Conservation (phyloP, 2,113 vertebrate genomes). For the Chlamydotis undulata region DNA sequence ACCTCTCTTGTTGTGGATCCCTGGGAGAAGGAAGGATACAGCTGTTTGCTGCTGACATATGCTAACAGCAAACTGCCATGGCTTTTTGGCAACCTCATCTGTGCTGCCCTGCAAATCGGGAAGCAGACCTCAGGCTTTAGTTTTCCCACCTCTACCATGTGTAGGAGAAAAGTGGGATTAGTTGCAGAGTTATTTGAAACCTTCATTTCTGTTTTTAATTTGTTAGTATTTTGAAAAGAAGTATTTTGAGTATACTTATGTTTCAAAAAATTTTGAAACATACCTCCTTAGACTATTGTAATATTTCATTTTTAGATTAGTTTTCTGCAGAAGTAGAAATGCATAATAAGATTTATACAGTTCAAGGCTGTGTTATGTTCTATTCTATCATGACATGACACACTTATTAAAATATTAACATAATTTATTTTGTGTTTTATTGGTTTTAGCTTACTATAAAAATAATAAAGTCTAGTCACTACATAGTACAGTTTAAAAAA, state of each 20-base stretch:
- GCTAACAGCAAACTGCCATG: not conserved
- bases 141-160: not conserved
- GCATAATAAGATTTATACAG: not conserved
- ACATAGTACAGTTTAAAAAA: not conserved
- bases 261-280: not conserved
- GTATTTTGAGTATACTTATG: not conserved
- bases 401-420: conserved; percentile 10
- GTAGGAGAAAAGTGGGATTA: not conserved
- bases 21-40: not conserved
- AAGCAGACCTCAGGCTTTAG: not conserved
- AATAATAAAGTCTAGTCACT: not conserved
- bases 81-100: not conserved
- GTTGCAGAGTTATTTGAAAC: not conserved
- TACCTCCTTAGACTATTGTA: not conserved
- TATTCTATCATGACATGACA: not conserved
- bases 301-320: not conserved
- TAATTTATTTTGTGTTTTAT: not conserved
- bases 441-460: not conserved
- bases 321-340: not conserved
- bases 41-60: not conserved
- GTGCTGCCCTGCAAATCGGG: not conserved
- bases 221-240: not conserved
- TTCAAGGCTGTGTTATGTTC: not conserved
- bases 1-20: not conserved
- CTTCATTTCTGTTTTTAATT: not conserved